Evolutionary conservation across 92 coral and sea anemone genomes (phyloP).

Genomic region (Siderastrea siderea): DNA sequence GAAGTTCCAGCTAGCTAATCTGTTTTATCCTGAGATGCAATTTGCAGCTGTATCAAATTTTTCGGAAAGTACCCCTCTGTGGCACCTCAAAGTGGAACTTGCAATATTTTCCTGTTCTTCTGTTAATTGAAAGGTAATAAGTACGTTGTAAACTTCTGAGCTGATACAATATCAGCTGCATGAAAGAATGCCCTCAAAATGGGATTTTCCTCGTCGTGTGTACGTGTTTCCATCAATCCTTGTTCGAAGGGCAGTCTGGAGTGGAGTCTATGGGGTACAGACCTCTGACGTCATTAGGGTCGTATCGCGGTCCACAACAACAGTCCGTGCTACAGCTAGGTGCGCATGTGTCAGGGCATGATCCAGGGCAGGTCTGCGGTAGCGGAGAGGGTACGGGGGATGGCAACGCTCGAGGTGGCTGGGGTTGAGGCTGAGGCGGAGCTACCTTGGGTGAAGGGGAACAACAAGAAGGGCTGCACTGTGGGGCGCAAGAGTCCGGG

Average conservation of each 20-base stretch:
- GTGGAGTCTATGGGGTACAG: slow-evolving; percentile 39
- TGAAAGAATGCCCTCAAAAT: not conserved
- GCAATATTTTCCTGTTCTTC: not conserved
- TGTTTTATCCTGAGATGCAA: not conserved
- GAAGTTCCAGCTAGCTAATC: too few species aligned
- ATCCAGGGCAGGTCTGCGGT: slow-evolving; percentile 61
- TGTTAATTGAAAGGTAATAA: not conserved
- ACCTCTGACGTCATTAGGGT: slow-evolving; percentile 50
- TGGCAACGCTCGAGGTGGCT: not conserved
- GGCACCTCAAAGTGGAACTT: not conserved
- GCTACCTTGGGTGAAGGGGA: slow-evolving; percentile 14
- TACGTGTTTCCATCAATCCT: slow-evolving; percentile 1
- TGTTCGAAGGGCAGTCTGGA: slow-evolving; percentile 33
- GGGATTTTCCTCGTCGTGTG: not conserved
- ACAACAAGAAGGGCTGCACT: slow-evolving; percentile 42
- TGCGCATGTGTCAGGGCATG: slow-evolving; percentile 81
- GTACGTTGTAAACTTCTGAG: not conserved
- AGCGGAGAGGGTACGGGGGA: slow-evolving; percentile 23
- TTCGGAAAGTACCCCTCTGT: not conserved
- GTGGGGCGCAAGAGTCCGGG: slow-evolving; percentile 43
- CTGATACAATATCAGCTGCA: not conserved
- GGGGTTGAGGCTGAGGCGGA: slow-evolving; percentile 2
- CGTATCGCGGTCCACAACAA: slow-evolving; percentile 65
- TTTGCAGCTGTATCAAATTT: not conserved
- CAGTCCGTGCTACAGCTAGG: slow-evolving; percentile 86